Evolutionary conservation across 2,113 vertebrate species (phyloP).

Genomic region (Corythaixoides concolor): DNA sequence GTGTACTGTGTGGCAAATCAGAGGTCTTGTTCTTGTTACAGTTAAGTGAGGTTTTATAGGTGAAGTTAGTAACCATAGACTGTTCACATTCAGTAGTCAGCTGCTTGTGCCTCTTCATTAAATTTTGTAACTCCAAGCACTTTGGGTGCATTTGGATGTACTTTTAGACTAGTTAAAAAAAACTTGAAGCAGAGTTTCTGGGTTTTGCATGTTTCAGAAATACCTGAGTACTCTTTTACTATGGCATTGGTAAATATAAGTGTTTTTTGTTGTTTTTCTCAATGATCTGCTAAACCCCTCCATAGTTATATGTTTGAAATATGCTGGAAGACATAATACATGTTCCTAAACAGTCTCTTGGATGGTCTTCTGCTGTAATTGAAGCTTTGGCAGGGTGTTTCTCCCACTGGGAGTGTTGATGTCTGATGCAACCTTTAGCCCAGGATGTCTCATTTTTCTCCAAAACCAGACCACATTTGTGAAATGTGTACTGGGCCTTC

Average conservation of each 20-base stretch:
- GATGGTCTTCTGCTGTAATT: background rate
- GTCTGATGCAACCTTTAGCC: background rate
- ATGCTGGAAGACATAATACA: background rate
- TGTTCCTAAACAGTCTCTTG: background rate
- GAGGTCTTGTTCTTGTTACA: background rate
- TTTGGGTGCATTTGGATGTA: background rate
- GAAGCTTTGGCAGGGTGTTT: background rate
- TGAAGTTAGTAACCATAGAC: background rate
- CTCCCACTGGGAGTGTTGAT: accelerated
- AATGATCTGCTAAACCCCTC: background rate
- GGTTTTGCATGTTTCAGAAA: background rate
- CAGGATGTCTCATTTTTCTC: background rate
- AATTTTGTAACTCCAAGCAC: background rate
- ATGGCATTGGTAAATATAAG: background rate
- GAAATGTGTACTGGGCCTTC: background rate
- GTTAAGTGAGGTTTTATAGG: background rate
- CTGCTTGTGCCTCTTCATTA: background rate
- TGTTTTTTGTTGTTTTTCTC: background rate
- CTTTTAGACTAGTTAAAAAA: background rate
- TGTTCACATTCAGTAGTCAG: background rate
- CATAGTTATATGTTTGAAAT: background rate
- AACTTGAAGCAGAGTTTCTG: background rate
- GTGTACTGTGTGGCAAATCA: background rate
- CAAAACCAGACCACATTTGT: background rate
- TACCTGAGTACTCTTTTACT: background rate